Conservation (phyloP, 1,140 invertebrate species). For the Phortica variegata region DNA sequence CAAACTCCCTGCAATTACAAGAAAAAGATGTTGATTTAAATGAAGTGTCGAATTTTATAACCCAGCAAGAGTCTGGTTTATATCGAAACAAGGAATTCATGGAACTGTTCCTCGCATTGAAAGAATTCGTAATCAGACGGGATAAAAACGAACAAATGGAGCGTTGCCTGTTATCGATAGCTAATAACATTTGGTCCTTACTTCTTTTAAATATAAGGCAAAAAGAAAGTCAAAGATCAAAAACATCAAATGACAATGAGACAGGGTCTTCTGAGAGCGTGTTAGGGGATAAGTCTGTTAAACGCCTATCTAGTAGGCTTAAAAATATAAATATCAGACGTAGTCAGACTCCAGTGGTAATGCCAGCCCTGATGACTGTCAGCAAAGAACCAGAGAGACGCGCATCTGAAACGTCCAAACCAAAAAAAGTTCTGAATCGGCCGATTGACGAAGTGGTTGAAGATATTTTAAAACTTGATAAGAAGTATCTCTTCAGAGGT, state of each 20-base stretch:
- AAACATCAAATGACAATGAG: neutral
- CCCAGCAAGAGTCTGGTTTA: neutral
- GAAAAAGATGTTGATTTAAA: neutral
- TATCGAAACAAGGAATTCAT: conserved; percentile 31
- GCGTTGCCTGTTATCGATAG: conserved; percentile 14
- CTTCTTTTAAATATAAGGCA: too few relatives aligned
- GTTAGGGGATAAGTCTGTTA: conserved; percentile 21
- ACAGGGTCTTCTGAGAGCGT: neutral
- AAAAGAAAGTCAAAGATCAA: too few relatives aligned
- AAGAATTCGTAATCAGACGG: conserved; percentile 31
- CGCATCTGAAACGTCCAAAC: conserved; percentile 12
- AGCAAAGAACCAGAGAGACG: conserved; percentile 1
- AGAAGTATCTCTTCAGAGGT: conserved; percentile 61
- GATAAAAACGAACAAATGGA: conserved; percentile 27
- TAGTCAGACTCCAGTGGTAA: conserved; percentile 28
- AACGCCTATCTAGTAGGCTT: conserved; percentile 37
- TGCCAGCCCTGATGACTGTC: conserved; percentile 9
- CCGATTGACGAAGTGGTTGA: conserved; percentile 50
- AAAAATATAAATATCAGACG: conserved; percentile 27
- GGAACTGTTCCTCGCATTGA: conserved; percentile 27
- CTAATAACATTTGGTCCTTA: conserved; percentile 21
- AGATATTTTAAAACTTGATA: conserved; percentile 45
- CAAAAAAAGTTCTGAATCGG: conserved; percentile 27
- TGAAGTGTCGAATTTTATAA: neutral
- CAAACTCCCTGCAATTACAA: too few relatives aligned